Base-by-base conservation (phyloP, 2,888 invertebrate species). In the Drosophila parthenogenetica region DNA sequence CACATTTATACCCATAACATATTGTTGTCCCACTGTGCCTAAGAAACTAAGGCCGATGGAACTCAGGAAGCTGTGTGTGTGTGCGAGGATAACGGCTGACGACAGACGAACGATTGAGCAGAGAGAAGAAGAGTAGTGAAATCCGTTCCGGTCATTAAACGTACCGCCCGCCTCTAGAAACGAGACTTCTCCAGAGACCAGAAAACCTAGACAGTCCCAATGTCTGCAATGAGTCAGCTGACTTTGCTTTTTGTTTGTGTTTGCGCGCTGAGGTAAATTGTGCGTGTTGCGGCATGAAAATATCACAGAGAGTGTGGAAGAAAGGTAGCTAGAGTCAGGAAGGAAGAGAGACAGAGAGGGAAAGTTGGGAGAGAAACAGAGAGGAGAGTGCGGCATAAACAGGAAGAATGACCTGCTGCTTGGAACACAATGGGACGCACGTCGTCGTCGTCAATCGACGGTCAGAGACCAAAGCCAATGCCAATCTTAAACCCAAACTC, bases 141-240 rank as follows among this genome's bases (percentile, higher is more conserved):
- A 89, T 89, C 84, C 87, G 89, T 89, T 89, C 89, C 89, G 89
- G 89, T 88, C 87, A 90, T 90, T 90, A 89, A 88, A 84, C 79
- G 90, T 66, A 82, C 89, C 89, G 90, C 57, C 57, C 89, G 89
- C 57, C 58, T 62, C 74, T 58, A 68, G 29, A 29, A 53, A 42
- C 66, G 51, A 73, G 69, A 54, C 50, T 80, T 50, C 55, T 58
- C 69, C 61, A 60, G 62, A 35, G 35, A 35, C 29, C 0, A 25
- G 25, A 35, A 13, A 11, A 35, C 11, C 48, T 55, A 42, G 55
- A 48, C 46, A 37, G 40, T 51, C 8, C 13, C 62, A 29, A 46
- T 61, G 71, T 68, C 62, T 69, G 68, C 66, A 70, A 82, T 83
- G 86, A 86, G 90, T 86, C 86, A 86, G 86, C 86, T 86, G 86